Evolutionary conservation across 1,140 invertebrate species (phyloP), one percentile per base, ranked within the genome.

Genomic region (Microplitis demolitor): DNA sequence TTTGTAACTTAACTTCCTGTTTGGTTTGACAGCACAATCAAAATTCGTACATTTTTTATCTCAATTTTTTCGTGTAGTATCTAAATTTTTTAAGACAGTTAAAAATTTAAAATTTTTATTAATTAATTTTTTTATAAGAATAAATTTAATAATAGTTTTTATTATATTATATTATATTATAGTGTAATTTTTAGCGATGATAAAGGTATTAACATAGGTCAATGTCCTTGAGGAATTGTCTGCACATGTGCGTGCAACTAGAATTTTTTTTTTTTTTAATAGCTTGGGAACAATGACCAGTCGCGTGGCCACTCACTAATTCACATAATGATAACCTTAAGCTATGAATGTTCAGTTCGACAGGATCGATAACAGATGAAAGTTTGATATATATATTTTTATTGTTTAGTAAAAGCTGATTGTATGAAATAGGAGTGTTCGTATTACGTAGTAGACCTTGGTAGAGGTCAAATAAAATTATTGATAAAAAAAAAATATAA

Each of bases 351-450:
- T n/a, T 54, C 9, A 63, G 33, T 34, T 37, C 34, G 4, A 35
- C 37, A 37, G 61, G 35, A 63, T 61, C 68, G 56, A 69, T 69
- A 35, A 31, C 58, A 69, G 58, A 61, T 61, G 53, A 69, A 33
- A 61, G 6, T 34, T 16, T 14, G 39, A 37, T 60, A 37, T 8
- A 24, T 24, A 24, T 2, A 24, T 24, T 24, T 24, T 24, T 24
- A 24, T 39, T 14, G 14, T 8, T 35, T 37, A 35, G 5, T 63
- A 5, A n/a, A 63, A 37, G 13, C 33, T n/a, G 13, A 37, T 14
- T 45, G 8, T 14, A 33, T 34, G 9, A n/a, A 63, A n/a, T 11
- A 63, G 61, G 61, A 61, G 60, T 69, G 68, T 37, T 13, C 24
- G 24, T 50, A 39, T 45, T 14, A 37, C 34, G 31, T 50, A 61